Percentiles rank a stretch among this genome's conserved stretches.
Evolutionary conservation across 2,888 invertebrate genomes (phyloP).

Genomic region (Notodonta dromedarius): DNA sequence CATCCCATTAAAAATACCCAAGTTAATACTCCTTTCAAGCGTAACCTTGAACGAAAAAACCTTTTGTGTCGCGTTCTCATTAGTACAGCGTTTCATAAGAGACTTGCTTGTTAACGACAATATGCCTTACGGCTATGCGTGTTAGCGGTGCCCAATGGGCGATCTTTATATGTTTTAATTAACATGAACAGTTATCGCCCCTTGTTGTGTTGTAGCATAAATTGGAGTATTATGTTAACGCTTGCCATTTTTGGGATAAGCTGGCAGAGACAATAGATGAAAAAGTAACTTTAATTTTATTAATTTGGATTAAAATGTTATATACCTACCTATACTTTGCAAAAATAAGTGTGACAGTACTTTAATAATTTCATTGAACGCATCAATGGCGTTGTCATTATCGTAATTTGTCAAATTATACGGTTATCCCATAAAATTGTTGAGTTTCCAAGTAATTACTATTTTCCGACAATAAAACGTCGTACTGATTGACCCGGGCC

Average conservation of each 20-base stretch:
- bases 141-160: constrained; percentile 39
- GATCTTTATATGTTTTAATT: constrained; percentile 60
- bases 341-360: too few species aligned
- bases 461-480: constrained; percentile 30
- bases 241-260: not conserved
- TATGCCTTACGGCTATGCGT: constrained; percentile 33
- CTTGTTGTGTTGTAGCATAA: constrained; percentile 22
- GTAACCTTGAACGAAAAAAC: constrained; percentile 36
- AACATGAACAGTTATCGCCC: constrained; percentile 54
- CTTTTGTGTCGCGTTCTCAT: constrained; percentile 30
- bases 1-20: constrained; percentile 1
- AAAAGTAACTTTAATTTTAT: too few species aligned
- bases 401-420: constrained; percentile 15
- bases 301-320: too few species aligned
- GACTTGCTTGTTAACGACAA: constrained; percentile 11
- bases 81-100: constrained; percentile 31
- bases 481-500: constrained; percentile 32
- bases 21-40: constrained; percentile 3
- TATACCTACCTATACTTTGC: too few species aligned
- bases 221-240: not conserved
- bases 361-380: not conserved
- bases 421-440: constrained; percentile 14
- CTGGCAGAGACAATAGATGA: not conserved
- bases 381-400: not conserved
- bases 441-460: constrained; percentile 35